These are phyloP conservation scores for Danio rerio DNA, from an alignment of 2,113 vertebrate genomes.

Conservation along the genomic window DNA sequence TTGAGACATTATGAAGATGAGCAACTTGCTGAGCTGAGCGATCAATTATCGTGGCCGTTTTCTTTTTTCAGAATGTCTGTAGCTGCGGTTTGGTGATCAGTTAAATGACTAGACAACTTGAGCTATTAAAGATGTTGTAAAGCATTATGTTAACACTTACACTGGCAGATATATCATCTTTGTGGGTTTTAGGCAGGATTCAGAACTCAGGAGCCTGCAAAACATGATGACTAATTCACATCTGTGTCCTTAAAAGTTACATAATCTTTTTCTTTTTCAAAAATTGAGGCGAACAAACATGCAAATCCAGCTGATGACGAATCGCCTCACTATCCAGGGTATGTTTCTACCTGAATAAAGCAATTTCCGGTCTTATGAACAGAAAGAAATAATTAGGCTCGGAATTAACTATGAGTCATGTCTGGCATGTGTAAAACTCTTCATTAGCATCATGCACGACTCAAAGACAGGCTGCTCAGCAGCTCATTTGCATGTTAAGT, in stretches of 20 bases:
- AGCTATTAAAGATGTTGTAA: conserved; percentile 14
- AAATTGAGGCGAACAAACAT: conserved; percentile 27
- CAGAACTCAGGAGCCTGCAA: conserved; percentile 47
- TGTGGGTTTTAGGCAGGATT: conserved; percentile 38
- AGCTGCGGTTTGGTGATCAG: background rate
- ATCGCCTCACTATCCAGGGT: background rate
- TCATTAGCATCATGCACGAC: background rate
- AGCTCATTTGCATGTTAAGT: conserved; percentile 42
- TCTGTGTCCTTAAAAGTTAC: conserved; percentile 29
- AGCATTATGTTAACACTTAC: conserved; percentile 39
- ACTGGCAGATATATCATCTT: conserved; percentile 39
- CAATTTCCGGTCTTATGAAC: background rate
- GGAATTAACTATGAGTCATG: background rate
- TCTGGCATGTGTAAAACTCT: background rate
- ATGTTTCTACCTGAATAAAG: background rate
- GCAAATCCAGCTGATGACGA: conserved; percentile 35
- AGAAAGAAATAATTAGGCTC: background rate
- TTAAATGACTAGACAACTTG: conserved; percentile 12
- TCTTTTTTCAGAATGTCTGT: background rate
- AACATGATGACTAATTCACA: conserved; percentile 43
- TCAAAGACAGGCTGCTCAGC: conserved; percentile 5
- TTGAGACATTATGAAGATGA: background rate
- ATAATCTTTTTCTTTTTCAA: conserved; percentile 10
- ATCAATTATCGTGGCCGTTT: background rate
- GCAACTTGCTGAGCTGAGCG: background rate